Base-by-base conservation (phyloP, 2,888 invertebrate species). In the Coremacera marginata region DNA sequence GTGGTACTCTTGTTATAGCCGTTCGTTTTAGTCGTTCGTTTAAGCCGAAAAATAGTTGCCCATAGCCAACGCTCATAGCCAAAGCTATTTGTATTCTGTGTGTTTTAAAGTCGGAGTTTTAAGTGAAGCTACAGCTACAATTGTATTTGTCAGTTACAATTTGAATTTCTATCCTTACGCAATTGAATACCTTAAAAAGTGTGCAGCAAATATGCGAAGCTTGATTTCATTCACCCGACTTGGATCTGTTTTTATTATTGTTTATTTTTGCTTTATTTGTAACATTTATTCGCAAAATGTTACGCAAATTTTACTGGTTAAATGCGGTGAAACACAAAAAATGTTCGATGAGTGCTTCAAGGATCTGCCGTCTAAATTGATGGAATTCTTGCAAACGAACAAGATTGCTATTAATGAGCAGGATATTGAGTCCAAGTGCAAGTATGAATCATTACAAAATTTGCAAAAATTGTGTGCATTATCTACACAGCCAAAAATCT, bases 261-360 rank as follows among this genome's bases (percentile, higher is more conserved):
- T 55, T 9, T 31, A n/a, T 19, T 63, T 49, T 27, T 63, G 51
- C 31, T 25, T 22, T 16, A 70, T 77, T 71, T 60, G 63, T 49
- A 70, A 44, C 51, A 79, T 75, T n/a, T 79, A 77, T 65, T 75
- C 78, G 14, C 76, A 76, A 44, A 63, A 76, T 57, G 79, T 72
- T 22, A 73, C 77, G n/a, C 37, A 22, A 67, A n/a, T 31, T 16
- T 63, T 55, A 44, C 49, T 72, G 63, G 51, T 63, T 22, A 80
- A 84, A 44, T 89, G 89, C 70, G 89, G 88, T 49, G 85, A 84
- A 76, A 85, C 85, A 3, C 82, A 87, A 68, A 84, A 84, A 74
- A 87, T 89, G 85, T 85, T 88, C 0, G 86, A 88, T 60, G 86
- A 86, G 77, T 89, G 89, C 76, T 89, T 89, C 76, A 86, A 86